Evolutionary conservation across 2,113 vertebrate genomes (phyloP).

Genomic region (Ceyx melanurus): DNA sequence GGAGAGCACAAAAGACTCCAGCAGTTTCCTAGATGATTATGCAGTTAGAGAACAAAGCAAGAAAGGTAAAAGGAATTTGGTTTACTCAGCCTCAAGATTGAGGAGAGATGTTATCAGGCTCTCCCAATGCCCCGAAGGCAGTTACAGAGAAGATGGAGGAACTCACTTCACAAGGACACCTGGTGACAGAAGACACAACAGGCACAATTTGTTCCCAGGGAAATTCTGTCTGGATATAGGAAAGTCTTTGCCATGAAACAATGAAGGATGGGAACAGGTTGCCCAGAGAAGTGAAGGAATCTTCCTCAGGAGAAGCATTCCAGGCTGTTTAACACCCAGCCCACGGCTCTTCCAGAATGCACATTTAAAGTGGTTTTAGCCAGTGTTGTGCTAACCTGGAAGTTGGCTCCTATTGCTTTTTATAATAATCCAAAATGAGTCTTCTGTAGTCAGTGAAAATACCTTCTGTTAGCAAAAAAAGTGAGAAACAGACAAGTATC

Average conservation of each 20-base stretch:
- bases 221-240: not conserved
- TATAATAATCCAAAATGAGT: not conserved
- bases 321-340: not conserved
- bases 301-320: not conserved
- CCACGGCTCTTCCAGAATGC: not conserved
- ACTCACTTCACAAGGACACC: not conserved
- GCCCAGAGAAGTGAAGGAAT: not conserved
- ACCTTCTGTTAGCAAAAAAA: not conserved
- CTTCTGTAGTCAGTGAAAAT: not conserved
- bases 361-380: not conserved
- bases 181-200: not conserved
- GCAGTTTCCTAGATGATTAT: not conserved
- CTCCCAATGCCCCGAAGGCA: not conserved
- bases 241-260: not conserved
- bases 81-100: not conserved
- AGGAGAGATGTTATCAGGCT: not conserved
- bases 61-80: not conserved
- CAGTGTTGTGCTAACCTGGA: not conserved
- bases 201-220: not conserved
- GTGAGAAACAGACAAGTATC: not conserved
- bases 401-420: not conserved
- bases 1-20: not conserved
- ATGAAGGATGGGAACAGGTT: not conserved
- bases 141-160: not conserved
- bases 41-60: not conserved